Evolutionary conservation across 2,888 invertebrate genomes (phyloP), one percentile per base, ranked within the genome.

Genomic region (Meta bourneti): DNA sequence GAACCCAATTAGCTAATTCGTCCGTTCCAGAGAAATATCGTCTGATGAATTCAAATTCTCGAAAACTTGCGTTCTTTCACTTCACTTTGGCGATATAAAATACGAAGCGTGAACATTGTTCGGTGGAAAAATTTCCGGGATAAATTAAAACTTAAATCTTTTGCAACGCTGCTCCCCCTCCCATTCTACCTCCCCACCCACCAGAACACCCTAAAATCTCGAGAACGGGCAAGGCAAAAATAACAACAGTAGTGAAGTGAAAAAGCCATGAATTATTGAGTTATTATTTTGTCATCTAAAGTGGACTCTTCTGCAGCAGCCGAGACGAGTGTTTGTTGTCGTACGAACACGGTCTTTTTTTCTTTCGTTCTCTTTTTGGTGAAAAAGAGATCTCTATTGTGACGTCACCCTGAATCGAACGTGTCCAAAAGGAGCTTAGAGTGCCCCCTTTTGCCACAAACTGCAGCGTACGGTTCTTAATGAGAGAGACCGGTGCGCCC

Each of bases 371-470:
- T 80, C 85, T 75, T 52, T 70, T 49, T 34, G 71, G 19, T 72
- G 77, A 61, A 71, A 83, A 78, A 83, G 78, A 72, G 72, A 70
- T 75, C 70, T 49, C 78, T 78, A 91, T 91, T 91, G 87, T 91
- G 86, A 83, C 87, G 87, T 83, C 86, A 86, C 90, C 86, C 70
- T 7, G 86, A 86, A 83, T 91, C 87, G 87, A 91, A 91, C 91
- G 91, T 91, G 91, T 91, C 91, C 87, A 87, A 91, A 91, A 91
- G 91, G 91, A 91, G 91, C 91, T 91, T 91, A 91, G 87, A 87
- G 69, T 61, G 48, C 86, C 81, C 84, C 85, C 83, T 61, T 78
- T 87, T 54, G 82, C 91, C 86, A 82, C 82, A 91, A 91, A 87
- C 83, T 87, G 78, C 86, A 87, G 91, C 91, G 75, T 90, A 90